Base-by-base conservation (phyloP, 1,140 invertebrate genomes). In the Acyrthosiphon pisum region DNA sequence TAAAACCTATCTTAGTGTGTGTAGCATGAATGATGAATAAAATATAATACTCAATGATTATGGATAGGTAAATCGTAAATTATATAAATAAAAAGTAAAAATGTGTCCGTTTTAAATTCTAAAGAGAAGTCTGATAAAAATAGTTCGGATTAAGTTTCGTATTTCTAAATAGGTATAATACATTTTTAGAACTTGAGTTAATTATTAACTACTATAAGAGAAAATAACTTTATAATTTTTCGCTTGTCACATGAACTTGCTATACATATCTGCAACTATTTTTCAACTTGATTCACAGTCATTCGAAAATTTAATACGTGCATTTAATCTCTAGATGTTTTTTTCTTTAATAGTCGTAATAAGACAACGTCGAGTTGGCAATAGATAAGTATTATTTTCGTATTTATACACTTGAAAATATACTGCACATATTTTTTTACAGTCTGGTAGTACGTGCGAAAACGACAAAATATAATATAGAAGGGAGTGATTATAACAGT, bases 281-380 rank as follows among this genome's bases (percentile, higher is more conserved):
- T 87, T 46, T 87, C 41, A 46, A 87, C 81, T 37, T 83, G n/a
- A 20, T 7, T 87, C 30, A 87, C 6, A 30, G 84, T 44, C 26
- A 14, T 87, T 26, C 14, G 44, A 87, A 48, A 87, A 87, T 87
- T 18, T 30, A 46, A n/a, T 87, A 87, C 84, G 44, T 46, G 44
- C 41, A 44, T 48, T 86, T 46, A 83, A 83, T 83, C 18, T 37
- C 81, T 83, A 83, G 81, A 46, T 87, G 23, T 87, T 87, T 87
- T 86, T 87, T 87, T 86, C 41, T 46, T 87, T 87, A 46, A 44
- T 37, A 22, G 18, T 9, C 35, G 81, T 37, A 83, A 37, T 83
- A 23, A 23, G 35, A 83, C 81, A 83, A 83, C 81, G 22, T 41
- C 81, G 35, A 83, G 37, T 83, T 83, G 37, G 81, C 81, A 83